Evolutionary conservation across 2,113 vertebrate genomes (phyloP).

Genomic region (Raja brachyura): DNA sequence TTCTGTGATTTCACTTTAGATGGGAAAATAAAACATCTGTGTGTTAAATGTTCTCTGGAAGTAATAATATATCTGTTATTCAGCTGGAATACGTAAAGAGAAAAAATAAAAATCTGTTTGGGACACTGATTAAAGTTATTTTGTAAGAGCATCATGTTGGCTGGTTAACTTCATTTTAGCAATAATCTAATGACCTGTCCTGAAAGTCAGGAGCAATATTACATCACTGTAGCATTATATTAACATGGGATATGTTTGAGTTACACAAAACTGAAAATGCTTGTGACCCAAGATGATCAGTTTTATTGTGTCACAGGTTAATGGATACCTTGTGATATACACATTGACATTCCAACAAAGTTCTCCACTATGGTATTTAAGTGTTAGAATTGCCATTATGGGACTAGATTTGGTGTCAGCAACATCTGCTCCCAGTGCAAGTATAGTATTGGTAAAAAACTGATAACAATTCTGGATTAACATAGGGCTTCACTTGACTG

Average conservation of each 20-base stretch:
- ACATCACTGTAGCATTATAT: neutral
- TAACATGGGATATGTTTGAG: neutral
- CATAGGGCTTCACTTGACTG: neutral
- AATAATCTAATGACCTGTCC: neutral
- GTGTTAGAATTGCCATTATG: neutral
- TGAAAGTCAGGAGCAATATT: neutral
- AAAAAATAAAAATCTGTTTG: neutral
- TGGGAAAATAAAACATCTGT: neutral
- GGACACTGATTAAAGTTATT: slow-evolving; percentile 19
- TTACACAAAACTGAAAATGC: neutral
- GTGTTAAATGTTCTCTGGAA: slow-evolving; percentile 1
- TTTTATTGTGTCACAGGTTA: neutral
- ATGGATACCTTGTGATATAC: neutral
- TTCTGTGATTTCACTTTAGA: neutral
- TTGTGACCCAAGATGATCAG: neutral
- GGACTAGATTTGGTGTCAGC: neutral
- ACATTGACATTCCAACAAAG: neutral
- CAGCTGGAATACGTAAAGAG: neutral
- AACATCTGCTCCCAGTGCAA: neutral
- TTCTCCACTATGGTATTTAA: neutral
- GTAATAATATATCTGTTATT: neutral
- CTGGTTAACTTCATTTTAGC: slow-evolving; percentile 1
- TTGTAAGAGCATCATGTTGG: neutral
- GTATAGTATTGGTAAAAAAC: neutral
- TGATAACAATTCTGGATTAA: neutral